phyloP scores from a whole-genome alignment of 2,113 vertebrate species.

The Mesoclemmys tuberculata region DNA sequence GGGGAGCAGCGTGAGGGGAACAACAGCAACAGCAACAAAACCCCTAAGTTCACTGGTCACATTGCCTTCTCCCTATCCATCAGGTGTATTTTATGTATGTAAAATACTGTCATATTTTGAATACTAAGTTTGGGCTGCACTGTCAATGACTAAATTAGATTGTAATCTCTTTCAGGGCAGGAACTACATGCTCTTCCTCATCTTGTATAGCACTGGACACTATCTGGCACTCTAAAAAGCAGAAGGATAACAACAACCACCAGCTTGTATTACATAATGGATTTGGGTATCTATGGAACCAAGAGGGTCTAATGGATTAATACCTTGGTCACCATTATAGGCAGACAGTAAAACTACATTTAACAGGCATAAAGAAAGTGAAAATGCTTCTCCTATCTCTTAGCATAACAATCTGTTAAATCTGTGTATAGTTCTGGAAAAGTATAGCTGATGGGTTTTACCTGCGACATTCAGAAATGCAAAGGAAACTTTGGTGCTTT shows the following conservation, averaged over 20 bases:
- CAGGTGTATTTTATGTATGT: rapidly evolving
- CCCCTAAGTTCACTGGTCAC: rapidly evolving
- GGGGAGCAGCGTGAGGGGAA: rapidly evolving
- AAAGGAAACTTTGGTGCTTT: neutral
- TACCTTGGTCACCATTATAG: neutral
- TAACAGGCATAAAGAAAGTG: neutral
- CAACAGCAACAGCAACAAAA: neutral
- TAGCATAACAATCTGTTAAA: rapidly evolving
- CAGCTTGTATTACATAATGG: neutral
- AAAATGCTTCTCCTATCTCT: neutral
- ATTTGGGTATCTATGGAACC: neutral
- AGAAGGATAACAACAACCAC: neutral
- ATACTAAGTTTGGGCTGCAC: neutral
- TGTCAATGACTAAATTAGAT: rapidly evolving
- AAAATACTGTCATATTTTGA: rapidly evolving
- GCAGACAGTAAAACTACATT: neutral
- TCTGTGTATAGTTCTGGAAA: neutral
- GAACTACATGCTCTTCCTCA: neutral
- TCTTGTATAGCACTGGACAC: neutral
- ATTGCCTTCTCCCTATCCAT: neutral
- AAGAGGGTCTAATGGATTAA: neutral
- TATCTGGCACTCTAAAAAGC: neutral
- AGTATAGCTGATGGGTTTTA: neutral
- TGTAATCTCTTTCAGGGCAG: neutral
- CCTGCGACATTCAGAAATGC: neutral